Evolutionary conservation across 2,113 vertebrate species (phyloP).

Genomic region (Myrmophylax atrothorax): DNA sequence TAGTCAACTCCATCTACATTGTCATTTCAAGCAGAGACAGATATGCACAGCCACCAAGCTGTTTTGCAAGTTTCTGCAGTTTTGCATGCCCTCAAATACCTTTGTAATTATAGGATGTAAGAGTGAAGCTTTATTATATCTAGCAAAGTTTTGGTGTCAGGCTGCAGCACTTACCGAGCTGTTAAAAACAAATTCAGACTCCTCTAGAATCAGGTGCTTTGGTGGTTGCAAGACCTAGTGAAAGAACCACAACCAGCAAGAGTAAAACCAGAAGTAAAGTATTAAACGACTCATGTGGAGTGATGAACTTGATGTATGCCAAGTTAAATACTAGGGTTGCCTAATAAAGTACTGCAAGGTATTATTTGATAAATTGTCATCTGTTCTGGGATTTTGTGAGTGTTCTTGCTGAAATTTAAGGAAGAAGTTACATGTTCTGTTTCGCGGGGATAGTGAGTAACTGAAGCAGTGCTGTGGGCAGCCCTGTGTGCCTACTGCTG

Average conservation of each 20-base stretch:
- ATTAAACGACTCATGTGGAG: neutral
- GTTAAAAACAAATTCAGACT: neutral
- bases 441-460: neutral
- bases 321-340: neutral
- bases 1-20: neutral
- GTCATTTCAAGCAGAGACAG: neutral
- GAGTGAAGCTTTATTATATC: neutral
- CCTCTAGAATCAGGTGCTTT: neutral
- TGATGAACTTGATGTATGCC: neutral
- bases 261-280: neutral
- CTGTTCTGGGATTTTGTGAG: neutral
- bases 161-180: neutral
- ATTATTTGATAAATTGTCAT: neutral
- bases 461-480: neutral
- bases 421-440: neutral
- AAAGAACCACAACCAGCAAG: neutral
- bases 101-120: neutral
- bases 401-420: neutral
- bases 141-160: neutral
- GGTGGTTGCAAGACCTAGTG: neutral
- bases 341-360: neutral
- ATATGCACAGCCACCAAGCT: rapidly evolving
- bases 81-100: neutral
- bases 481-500: neutral
- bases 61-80: neutral